A percentile compares a stretch with the other conserved stretches of the same genome.
Conservation (phyloP, 1,140 invertebrate genomes). For the Aphis craccivora region DNA sequence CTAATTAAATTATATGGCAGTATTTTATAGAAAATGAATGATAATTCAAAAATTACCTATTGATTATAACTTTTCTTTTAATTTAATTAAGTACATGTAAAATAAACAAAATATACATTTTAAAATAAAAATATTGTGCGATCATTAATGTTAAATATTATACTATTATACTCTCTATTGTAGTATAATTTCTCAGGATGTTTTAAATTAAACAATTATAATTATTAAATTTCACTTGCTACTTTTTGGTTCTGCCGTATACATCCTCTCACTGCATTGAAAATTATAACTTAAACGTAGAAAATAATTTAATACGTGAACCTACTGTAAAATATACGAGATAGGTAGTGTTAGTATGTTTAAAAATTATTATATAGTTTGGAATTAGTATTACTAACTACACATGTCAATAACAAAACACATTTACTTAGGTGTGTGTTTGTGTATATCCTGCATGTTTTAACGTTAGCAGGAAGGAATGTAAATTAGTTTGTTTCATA, state of each 20-base stretch:
- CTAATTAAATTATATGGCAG: too few relatives aligned
- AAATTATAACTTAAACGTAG: background rate
- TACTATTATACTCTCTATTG: background rate
- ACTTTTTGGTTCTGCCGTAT: background rate
- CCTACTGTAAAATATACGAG: background rate
- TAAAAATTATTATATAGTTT: background rate
- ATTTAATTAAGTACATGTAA: too few relatives aligned
- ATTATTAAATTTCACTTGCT: background rate
- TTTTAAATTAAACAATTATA: background rate
- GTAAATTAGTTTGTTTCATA: conserved; percentile 24
- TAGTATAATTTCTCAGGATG: background rate
- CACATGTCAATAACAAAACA: conserved; percentile 37
- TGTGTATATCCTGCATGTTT: background rate
- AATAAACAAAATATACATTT: too few relatives aligned
- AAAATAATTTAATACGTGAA: background rate
- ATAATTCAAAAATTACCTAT: too few relatives aligned
- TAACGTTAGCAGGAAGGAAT: conserved; percentile 43
- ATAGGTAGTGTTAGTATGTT: background rate
- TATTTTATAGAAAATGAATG: too few relatives aligned
- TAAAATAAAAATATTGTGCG: background rate
- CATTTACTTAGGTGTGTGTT: background rate
- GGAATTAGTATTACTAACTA: conserved; percentile 48
- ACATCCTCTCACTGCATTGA: background rate
- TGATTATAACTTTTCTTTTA: too few relatives aligned
- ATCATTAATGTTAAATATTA: background rate